phyloP scores from a whole-genome alignment of 2,888 invertebrate genomes.

The Limnephilus marmoratus region DNA sequence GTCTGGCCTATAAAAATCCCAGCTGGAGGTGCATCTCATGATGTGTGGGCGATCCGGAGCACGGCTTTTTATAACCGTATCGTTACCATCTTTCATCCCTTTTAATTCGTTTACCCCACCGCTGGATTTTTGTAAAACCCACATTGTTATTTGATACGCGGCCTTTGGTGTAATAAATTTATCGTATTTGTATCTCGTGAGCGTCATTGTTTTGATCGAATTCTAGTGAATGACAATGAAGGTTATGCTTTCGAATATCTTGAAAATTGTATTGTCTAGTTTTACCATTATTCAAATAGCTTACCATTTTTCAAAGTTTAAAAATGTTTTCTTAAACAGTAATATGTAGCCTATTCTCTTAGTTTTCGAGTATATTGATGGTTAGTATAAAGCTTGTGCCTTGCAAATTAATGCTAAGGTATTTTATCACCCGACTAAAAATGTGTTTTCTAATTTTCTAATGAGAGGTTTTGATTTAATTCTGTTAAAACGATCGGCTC shows the following conservation, averaged over 20 bases:
- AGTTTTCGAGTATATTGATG: too few relatives aligned
- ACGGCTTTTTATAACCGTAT: background rate
- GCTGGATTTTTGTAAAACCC: slow-evolving; percentile 32
- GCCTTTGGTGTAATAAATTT: background rate
- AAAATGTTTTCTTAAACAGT: too few relatives aligned
- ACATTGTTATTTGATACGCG: slow-evolving; percentile 37
- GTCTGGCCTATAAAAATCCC: slow-evolving; percentile 2
- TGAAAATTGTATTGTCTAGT: background rate
- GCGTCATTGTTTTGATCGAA: background rate
- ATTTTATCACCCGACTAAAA: too few relatives aligned
- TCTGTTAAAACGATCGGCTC: background rate
- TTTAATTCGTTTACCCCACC: slow-evolving; percentile 46
- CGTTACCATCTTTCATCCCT: slow-evolving; percentile 49
- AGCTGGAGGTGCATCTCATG: slow-evolving; percentile 15
- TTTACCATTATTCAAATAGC: background rate
- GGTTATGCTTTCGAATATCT: background rate
- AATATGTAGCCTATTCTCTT: too few relatives aligned
- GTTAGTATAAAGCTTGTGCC: too few relatives aligned
- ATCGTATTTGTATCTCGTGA: background rate
- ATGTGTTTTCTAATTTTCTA: background rate
- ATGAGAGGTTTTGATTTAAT: background rate
- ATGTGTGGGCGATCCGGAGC: slow-evolving; percentile 32
- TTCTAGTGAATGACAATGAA: background rate
- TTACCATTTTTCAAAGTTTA: background rate
- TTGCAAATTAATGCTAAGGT: too few relatives aligned